phyloP scores from a whole-genome alignment of 2,797 vertebrate species.

The Mus spretus region DNA sequence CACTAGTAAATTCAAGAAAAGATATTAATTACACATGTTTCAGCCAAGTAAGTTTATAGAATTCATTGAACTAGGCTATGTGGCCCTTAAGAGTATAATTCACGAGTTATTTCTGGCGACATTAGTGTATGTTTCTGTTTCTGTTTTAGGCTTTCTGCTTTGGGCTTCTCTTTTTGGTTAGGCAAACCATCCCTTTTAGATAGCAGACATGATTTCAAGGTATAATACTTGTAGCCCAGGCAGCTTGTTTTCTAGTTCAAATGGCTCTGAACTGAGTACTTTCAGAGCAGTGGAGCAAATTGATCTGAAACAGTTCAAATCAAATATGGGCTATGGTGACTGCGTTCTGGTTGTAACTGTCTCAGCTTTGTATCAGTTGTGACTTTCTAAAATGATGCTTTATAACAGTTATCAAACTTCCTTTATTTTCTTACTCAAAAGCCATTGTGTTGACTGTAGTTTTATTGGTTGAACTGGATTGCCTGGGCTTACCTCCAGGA shows the following conservation, averaged over 20 bases:
- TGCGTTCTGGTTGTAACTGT: constrained; percentile 51
- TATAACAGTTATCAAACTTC: constrained; percentile 34
- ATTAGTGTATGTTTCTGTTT: not conserved
- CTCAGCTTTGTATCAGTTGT: not conserved
- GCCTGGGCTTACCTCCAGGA: not conserved
- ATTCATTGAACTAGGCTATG: constrained; percentile 62
- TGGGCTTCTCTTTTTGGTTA: constrained; percentile 54
- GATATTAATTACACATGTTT: constrained; percentile 59
- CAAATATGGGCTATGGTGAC: constrained; percentile 32
- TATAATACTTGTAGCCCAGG: constrained; percentile 42
- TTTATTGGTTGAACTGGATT: constrained; percentile 51
- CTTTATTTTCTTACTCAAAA: constrained; percentile 41
- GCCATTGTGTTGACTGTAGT: not conserved
- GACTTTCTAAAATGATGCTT: constrained; percentile 59
- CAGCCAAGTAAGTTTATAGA: constrained; percentile 64
- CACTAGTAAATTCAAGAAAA: constrained; percentile 71
- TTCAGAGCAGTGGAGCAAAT: constrained; percentile 13
- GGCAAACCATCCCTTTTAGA: constrained; percentile 35
- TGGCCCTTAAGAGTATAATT: constrained; percentile 66
- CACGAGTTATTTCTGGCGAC: constrained; percentile 60
- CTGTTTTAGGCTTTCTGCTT: not conserved
- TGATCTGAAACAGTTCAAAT: constrained; percentile 65
- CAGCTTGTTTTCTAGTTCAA: constrained; percentile 41
- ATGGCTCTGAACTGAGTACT: constrained; percentile 29
- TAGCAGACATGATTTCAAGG: constrained; percentile 28